Evolutionary conservation across 2,113 vertebrate species (phyloP).

Genomic region (Urocitellus parryii): DNA sequence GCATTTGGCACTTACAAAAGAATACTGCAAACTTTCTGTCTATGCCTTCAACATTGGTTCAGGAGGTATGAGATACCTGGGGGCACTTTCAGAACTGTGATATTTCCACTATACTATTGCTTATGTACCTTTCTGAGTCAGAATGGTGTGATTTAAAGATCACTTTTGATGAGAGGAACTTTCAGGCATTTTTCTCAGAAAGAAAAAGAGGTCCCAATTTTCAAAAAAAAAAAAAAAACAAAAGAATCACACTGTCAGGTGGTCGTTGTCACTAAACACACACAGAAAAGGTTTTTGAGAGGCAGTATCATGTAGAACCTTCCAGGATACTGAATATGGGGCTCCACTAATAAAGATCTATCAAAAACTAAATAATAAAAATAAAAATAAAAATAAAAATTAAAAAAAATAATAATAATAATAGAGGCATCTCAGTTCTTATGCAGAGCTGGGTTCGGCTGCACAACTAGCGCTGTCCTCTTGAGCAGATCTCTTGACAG

Average conservation of each 20-base stretch:
- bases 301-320: neutral
- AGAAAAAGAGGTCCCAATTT: neutral
- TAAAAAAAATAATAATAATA: too few relatives aligned
- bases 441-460: neutral
- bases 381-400: too few relatives aligned
- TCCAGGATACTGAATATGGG: neutral
- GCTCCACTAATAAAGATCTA: neutral
- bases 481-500: neutral
- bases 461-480: slow-evolving; percentile 8
- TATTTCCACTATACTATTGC: slow-evolving; percentile 41
- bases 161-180: neutral
- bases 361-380: too few relatives aligned
- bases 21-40: neutral
- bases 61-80: neutral
- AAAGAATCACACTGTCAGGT: neutral
- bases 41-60: neutral
- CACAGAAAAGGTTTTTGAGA: neutral
- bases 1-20: slow-evolving; percentile 1
- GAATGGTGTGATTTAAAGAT: neutral
- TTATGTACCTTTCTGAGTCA: neutral
- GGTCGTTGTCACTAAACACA: neutral
- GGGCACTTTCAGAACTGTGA: slow-evolving; percentile 3
- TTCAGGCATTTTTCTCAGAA: slow-evolving; percentile 17
- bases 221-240: neutral
- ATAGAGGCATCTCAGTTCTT: neutral